Evolutionary conservation across 2,113 vertebrate species (phyloP).

Genomic region (Petroica traversi): DNA sequence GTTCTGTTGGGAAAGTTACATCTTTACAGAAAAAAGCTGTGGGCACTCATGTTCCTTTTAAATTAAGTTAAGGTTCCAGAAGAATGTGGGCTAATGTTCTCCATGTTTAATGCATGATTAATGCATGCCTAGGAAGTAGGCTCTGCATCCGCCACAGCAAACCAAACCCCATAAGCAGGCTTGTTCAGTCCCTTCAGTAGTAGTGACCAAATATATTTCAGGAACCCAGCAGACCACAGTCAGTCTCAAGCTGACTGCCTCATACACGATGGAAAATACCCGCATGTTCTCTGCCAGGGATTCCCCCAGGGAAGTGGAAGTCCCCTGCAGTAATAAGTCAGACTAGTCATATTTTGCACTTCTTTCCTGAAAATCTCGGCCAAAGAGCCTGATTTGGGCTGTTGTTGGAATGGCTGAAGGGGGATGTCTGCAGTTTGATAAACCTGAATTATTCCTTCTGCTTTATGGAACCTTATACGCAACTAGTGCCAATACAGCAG

Average conservation of each 20-base stretch:
- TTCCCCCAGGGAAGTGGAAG: constrained; percentile 17
- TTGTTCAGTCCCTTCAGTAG: not conserved
- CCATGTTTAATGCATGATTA: not conserved
- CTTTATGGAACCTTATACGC: not conserved
- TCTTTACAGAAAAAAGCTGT: not conserved
- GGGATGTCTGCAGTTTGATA: not conserved
- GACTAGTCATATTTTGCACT: not conserved
- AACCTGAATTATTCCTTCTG: not conserved
- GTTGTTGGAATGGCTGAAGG: not conserved
- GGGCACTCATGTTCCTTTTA: not conserved
- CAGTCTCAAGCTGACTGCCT: not conserved
- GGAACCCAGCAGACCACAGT: not conserved
- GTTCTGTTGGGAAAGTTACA: constrained; percentile 8
- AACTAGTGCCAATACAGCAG: not conserved
- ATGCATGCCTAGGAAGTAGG: not conserved
- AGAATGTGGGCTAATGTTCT: not conserved
- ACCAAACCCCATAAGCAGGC: not conserved
- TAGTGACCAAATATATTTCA: not conserved
- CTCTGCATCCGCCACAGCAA: not conserved
- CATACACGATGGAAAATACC: not conserved
- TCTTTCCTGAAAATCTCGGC: not conserved
- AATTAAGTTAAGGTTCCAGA: not conserved
- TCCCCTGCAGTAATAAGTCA: not conserved
- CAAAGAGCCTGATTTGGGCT: not conserved
- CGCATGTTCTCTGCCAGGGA: not conserved